A percentile compares a stretch with the other conserved stretches of the same genome.
These are phyloP conservation scores for Carassius carassius DNA, from an alignment of 2,113 vertebrate genomes.

Conservation along the genomic window DNA sequence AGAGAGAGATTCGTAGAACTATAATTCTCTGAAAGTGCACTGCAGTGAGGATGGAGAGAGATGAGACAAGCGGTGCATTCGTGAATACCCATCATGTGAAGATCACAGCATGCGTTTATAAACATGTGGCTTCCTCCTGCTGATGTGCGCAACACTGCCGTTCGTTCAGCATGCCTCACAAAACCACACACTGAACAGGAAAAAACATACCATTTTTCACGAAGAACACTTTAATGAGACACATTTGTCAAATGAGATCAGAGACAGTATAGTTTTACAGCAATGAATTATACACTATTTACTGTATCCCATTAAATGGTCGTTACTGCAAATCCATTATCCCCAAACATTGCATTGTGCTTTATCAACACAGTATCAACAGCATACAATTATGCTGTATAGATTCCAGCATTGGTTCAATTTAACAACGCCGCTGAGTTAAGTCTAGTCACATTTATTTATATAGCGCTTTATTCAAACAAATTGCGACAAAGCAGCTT, in stretches of 20 bases:
- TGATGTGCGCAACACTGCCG: constrained; percentile 11
- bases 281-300: neutral
- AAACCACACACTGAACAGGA: neutral
- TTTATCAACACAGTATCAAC: neutral
- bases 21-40: constrained; percentile 23
- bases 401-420: neutral
- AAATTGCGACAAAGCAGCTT: too few species aligned
- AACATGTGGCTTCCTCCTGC: constrained; percentile 42
- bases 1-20: neutral
- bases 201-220: constrained; percentile 19
- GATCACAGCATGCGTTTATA: constrained; percentile 23
- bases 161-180: constrained; percentile 9
- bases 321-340: constrained; percentile 8
- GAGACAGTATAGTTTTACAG: constrained; percentile 11
- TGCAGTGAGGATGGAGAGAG: constrained; percentile 23
- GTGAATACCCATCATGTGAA: constrained; percentile 36
- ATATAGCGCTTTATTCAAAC: too few species aligned
- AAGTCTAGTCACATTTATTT: neutral
- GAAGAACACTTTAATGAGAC: neutral
- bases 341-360: constrained; percentile 2
- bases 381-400: neutral
- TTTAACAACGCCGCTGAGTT: neutral
- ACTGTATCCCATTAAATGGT: constrained; percentile 5
- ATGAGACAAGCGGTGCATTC: constrained; percentile 9
- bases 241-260: constrained; percentile 3